These are phyloP conservation scores for Sebastes minor DNA, from an alignment of 2,797 vertebrate species.

Conservation along the genomic window DNA sequence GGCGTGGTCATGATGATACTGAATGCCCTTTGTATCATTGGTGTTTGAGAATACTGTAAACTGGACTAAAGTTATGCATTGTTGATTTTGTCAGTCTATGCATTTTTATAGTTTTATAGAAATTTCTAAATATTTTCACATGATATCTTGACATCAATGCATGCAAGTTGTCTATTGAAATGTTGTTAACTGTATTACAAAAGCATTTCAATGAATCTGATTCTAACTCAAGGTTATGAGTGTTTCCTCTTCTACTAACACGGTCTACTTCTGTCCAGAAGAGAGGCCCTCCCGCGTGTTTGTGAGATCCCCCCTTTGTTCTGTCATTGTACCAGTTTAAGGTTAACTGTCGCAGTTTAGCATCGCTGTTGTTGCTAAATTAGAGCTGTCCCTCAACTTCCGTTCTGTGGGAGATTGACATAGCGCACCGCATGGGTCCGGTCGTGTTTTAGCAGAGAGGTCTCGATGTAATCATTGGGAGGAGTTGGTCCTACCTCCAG, in stretches of 20 bases:
- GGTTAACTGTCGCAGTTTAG: constrained; percentile 9
- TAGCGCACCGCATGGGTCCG: not conserved
- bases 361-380: constrained; percentile 24
- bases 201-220: constrained; percentile 49
- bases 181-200: constrained; percentile 3
- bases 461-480: not conserved
- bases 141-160: constrained; percentile 38
- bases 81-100: constrained; percentile 7
- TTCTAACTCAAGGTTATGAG: not conserved
- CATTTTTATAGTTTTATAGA: constrained; percentile 1
- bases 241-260: constrained; percentile 66
- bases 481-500: not conserved
- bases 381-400: not conserved
- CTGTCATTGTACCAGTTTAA: not conserved
- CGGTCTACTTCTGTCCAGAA: constrained; percentile 69
- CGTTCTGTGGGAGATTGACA: not conserved
- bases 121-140: constrained; percentile 16
- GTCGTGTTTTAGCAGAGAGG: not conserved
- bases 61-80: constrained; percentile 48
- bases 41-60: constrained; percentile 16
- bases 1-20: constrained; percentile 10
- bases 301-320: constrained; percentile 15
- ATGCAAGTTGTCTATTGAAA: constrained; percentile 55
- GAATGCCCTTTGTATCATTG: constrained; percentile 15
- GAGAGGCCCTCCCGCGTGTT: constrained; percentile 54